A percentile compares a stretch with the other conserved stretches of the same genome.
These are phyloP conservation scores for Caretta caretta DNA, from an alignment of 2,113 vertebrate genomes.

Conservation along the genomic window DNA sequence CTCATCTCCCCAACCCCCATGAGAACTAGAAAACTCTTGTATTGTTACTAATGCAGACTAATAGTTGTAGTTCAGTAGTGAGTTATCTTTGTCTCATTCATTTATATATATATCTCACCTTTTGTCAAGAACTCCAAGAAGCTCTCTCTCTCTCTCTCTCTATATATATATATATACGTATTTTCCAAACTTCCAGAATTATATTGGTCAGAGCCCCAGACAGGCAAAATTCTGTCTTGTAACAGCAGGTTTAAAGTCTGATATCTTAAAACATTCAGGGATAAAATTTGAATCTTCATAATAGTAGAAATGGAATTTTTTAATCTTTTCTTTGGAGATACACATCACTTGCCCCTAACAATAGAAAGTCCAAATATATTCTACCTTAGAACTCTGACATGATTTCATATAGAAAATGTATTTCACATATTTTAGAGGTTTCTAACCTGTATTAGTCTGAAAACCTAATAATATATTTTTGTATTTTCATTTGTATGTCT, in stretches of 20 bases:
- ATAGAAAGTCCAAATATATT: neutral
- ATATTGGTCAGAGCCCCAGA: neutral
- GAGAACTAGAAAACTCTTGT: neutral
- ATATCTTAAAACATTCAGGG: neutral
- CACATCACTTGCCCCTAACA: neutral
- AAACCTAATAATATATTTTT: neutral
- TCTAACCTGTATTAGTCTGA: neutral
- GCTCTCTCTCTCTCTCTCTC: too few species aligned
- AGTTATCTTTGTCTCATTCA: neutral
- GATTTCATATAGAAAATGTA: neutral
- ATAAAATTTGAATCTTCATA: neutral
- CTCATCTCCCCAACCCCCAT: neutral
- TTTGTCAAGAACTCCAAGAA: neutral
- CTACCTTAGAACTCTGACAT: neutral
- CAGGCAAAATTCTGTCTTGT: neutral
- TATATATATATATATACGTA: too few species aligned
- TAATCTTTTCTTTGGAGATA: neutral
- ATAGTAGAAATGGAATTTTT: neutral
- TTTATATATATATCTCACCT: neutral
- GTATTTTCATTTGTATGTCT: neutral
- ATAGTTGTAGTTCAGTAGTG: neutral
- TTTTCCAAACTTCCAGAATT: neutral
- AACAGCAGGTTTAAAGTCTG: neutral
- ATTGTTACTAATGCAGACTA: neutral
- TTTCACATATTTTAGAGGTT: neutral